phyloP scores from a whole-genome alignment of 2,888 invertebrate species.

The Caenorhabditis imperialis region DNA sequence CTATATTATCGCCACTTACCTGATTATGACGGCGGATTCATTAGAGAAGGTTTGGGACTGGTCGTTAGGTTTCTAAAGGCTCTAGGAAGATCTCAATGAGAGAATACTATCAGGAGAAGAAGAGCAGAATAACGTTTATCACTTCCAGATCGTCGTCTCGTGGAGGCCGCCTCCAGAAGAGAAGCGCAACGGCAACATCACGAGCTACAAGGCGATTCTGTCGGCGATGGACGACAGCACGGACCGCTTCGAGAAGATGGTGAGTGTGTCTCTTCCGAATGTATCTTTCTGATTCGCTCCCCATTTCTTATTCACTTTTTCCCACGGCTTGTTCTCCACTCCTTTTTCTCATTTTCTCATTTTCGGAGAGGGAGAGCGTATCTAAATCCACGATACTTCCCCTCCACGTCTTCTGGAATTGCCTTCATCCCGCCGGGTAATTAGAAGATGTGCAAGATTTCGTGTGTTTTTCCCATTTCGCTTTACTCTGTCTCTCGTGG shows the following conservation, averaged over 20 bases:
- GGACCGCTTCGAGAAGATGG: slow-evolving; percentile 61
- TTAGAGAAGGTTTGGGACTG: slow-evolving; percentile 18
- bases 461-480: slow-evolving; percentile 18
- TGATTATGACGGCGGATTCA: slow-evolving; percentile 8
- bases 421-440: slow-evolving; percentile 30
- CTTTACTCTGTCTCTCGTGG: too few species aligned
- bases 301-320: slow-evolving; percentile 16
- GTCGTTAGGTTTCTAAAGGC: neutral
- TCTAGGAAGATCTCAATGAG: neutral
- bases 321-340: slow-evolving; percentile 50
- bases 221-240: slow-evolving; percentile 68
- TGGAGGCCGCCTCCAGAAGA: slow-evolving; percentile 85
- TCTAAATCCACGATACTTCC: slow-evolving; percentile 35
- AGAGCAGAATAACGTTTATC: neutral
- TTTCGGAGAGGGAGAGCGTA: too few species aligned
- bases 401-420: slow-evolving; percentile 38
- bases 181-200: slow-evolving; percentile 93
- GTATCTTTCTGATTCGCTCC: slow-evolving; percentile 7
- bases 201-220: slow-evolving; percentile 86
- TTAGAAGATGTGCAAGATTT: slow-evolving; percentile 34
- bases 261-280: slow-evolving; percentile 23
- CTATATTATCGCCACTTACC: slow-evolving; percentile 17
- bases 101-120: neutral
- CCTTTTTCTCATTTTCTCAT: slow-evolving; percentile 38
- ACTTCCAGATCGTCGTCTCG: slow-evolving; percentile 78